Percentiles rank a stretch among this genome's conserved stretches.
phyloP scores from a whole-genome alignment of 2,888 invertebrate genomes.

The Dorcus hopei region DNA sequence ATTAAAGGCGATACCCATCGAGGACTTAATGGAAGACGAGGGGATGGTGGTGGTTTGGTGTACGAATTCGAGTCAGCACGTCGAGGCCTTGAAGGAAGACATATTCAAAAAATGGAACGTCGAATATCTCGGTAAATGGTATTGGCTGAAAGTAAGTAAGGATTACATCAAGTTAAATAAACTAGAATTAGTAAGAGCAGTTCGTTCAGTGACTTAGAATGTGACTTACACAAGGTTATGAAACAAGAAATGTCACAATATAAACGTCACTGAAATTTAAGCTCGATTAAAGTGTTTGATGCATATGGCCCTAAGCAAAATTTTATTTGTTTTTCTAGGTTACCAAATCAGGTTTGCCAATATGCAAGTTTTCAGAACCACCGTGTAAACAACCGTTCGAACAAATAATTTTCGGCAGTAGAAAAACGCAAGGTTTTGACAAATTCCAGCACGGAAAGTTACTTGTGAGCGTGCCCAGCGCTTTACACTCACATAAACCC shows the following conservation, averaged over 20 bases:
- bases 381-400: slow-evolving; percentile 88
- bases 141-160: slow-evolving; percentile 77
- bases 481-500: slow-evolving; percentile 94
- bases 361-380: slow-evolving; percentile 64
- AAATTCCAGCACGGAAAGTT: slow-evolving; percentile 55
- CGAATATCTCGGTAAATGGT: slow-evolving; percentile 69
- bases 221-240: too few species aligned
- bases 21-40: slow-evolving; percentile 57
- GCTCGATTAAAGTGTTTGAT: too few species aligned
- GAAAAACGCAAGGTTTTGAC: slow-evolving; percentile 24
- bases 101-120: slow-evolving; percentile 81
- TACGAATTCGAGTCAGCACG: slow-evolving; percentile 77
- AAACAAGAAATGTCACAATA: too few species aligned
- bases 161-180: background rate
- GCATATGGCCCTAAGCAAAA: too few species aligned
- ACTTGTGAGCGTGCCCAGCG: slow-evolving; percentile 83
- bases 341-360: slow-evolving; percentile 63
- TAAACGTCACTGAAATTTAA: too few species aligned
- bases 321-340: slow-evolving; percentile 49
- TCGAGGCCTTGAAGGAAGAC: slow-evolving; percentile 63
- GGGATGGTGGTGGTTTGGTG: slow-evolving; percentile 87
- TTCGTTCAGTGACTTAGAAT: too few species aligned
- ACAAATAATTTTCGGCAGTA: slow-evolving; percentile 64
- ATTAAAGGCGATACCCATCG: slow-evolving; percentile 68
- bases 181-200: background rate